Evolutionary conservation across 2,888 invertebrate species (phyloP).

Genomic region (Lasioglossum marginatum): DNA sequence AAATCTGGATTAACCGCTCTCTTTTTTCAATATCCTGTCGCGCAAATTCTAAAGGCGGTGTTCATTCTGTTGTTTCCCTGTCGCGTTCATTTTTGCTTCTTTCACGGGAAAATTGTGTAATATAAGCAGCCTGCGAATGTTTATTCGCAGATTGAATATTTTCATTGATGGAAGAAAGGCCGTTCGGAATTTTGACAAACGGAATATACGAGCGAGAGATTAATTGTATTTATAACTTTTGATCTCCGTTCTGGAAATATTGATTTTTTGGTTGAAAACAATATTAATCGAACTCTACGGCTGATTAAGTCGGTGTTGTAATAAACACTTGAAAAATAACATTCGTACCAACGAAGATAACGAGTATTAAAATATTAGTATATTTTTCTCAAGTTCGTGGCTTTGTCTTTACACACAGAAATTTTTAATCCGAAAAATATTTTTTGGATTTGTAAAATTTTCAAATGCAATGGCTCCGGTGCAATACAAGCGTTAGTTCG

Average conservation of each 20-base stretch:
- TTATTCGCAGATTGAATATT: not conserved
- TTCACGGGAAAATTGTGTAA: not conserved
- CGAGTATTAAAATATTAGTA: not conserved
- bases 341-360: not conserved
- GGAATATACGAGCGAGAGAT: not conserved
- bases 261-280: conserved; percentile 1
- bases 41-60: not conserved
- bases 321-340: conserved; percentile 1
- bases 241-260: not conserved
- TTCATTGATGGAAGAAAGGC: not conserved
- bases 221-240: not conserved
- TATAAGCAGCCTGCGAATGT: not conserved
- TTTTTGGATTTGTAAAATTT: not conserved
- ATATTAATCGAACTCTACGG: not conserved
- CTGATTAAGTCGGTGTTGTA: not conserved
- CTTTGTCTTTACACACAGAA: not conserved
- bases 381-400: not conserved
- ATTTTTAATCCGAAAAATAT: not conserved
- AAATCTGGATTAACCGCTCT: not conserved
- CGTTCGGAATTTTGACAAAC: not conserved
- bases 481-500: not conserved
- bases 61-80: not conserved
- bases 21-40: not conserved
- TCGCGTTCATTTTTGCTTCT: not conserved
- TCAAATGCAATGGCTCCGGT: not conserved